phyloP scores from a whole-genome alignment of 2,888 invertebrate species.

The Sinhomidia bicolor region DNA sequence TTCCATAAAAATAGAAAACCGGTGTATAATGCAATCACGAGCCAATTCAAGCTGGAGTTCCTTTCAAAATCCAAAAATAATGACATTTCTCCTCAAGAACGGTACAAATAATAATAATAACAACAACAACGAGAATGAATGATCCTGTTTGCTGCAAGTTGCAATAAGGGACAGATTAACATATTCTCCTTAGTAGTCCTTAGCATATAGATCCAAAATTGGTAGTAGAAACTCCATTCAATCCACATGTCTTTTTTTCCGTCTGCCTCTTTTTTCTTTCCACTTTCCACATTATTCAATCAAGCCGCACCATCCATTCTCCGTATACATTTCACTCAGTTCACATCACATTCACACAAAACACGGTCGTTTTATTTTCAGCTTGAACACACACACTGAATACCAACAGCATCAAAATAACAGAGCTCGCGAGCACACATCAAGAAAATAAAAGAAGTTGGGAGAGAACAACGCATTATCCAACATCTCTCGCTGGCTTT shows the following conservation, averaged over 20 bases:
- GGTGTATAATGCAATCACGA: conserved; percentile 37
- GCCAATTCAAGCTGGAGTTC: conserved; percentile 29
- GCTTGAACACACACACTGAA: conserved; percentile 65
- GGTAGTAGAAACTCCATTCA: conserved; percentile 36
- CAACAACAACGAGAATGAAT: background rate
- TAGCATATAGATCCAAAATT: conserved; percentile 29
- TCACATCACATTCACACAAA: conserved; percentile 8
- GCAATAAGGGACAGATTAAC: background rate
- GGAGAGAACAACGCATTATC: conserved; percentile 23
- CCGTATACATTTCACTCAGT: background rate
- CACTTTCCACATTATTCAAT: conserved; percentile 39
- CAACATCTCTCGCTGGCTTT: background rate
- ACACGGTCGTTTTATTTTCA: conserved; percentile 52
- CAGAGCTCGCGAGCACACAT: conserved; percentile 20
- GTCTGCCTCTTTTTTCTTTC: conserved; percentile 2
- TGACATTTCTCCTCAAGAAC: background rate
- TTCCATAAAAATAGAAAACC: background rate
- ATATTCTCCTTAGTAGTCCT: background rate
- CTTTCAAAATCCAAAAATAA: conserved; percentile 33
- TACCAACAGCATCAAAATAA: conserved; percentile 27
- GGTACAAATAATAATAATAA: background rate
- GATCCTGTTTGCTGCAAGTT: conserved; percentile 15
- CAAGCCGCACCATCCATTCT: background rate
- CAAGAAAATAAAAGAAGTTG: conserved; percentile 32
- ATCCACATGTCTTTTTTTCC: background rate